Base-by-base conservation (phyloP, 2,113 vertebrate genomes). In the Xiphophorus maculatus region DNA sequence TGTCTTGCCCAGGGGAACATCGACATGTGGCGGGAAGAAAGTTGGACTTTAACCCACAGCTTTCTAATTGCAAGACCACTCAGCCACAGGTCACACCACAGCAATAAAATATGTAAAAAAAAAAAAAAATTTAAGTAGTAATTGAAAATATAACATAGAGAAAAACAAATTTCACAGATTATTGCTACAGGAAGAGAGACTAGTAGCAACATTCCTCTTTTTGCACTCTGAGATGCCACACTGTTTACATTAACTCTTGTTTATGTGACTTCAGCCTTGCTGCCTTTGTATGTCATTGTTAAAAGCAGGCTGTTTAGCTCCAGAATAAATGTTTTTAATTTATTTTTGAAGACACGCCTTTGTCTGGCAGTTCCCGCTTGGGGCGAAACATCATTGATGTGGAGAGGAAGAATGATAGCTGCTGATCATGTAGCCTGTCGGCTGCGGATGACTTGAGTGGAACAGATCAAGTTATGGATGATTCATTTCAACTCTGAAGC, bases 401-500 rank as follows among this genome's bases (percentile, higher is more conserved):
- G 69, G 71, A 69, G 63, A 44, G 15, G 68, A 81, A 86, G 87
- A 89, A 48, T 74, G 77, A 90, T 85, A 69, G 77, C 73, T 90
- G 88, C 82, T 84, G 87, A 91, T 89, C 80, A 75, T 64, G 80
- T 82, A 81, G 61, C 69, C 67, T 73, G 76, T 81, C n/a, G 29
- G 74, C 81, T 77, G 76, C 77, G 89, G 82, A 88, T 85, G 79
- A 86, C 82, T 88, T 83, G 69, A 77, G 84, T 27, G 65, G 60
- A 77, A 74, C 78, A 81, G 84, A 88, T 90, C 80, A 85, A 79
- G 73, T 87, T 87, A 89, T 85, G 73, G 85, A 68, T 88, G 77
- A 92, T 90, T 88, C 70, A 90, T 90, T 86, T 76, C 72, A 84
- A 89, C 79, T 27, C 70, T 13, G 66, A 81, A 90, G 90, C 91